These are phyloP conservation scores for Acronicta alni DNA, from an alignment of 2,888 invertebrate species.

Conservation along the genomic window DNA sequence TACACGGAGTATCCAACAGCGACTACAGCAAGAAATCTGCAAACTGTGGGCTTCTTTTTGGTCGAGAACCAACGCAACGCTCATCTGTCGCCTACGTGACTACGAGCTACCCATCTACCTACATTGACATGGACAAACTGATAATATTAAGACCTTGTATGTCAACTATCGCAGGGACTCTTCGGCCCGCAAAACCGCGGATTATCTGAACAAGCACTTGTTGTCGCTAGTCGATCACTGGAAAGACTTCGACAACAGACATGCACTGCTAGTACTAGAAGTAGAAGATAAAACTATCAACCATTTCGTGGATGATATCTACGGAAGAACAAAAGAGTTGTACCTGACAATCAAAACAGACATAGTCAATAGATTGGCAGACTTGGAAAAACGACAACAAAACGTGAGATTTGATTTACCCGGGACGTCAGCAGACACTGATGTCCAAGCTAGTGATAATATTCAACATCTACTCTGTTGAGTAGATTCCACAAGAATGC, in stretches of 20 bases:
- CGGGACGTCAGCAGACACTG: too few relatives aligned
- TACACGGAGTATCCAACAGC: too few relatives aligned
- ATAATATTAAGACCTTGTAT: slow-evolving; percentile 9
- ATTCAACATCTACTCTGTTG: slow-evolving; percentile 11
- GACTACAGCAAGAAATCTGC: too few relatives aligned
- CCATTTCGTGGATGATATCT: slow-evolving; percentile 8
- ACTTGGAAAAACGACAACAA: not conserved
- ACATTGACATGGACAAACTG: slow-evolving; percentile 9
- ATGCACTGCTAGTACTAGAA: not conserved
- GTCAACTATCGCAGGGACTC: slow-evolving; percentile 11
- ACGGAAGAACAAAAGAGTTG: slow-evolving; percentile 11
- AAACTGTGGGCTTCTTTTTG: too few relatives aligned
- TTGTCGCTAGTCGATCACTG: slow-evolving; percentile 8
- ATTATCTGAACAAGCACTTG: slow-evolving; percentile 14
- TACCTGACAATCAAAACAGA: slow-evolving; percentile 9
- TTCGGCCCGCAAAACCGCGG: slow-evolving; percentile 5
- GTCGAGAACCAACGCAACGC: too few relatives aligned
- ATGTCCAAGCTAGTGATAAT: not conserved
- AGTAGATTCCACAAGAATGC: slow-evolving; percentile 21
- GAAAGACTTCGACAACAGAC: slow-evolving; percentile 12
- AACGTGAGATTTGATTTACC: slow-evolving; percentile 9
- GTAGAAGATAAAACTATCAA: slow-evolving; percentile 11
- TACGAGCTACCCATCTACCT: too few relatives aligned
- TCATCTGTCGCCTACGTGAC: too few relatives aligned
- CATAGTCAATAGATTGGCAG: not conserved